Conservation (phyloP, 2,888 invertebrate genomes). For the Miltochrista miniata region DNA sequence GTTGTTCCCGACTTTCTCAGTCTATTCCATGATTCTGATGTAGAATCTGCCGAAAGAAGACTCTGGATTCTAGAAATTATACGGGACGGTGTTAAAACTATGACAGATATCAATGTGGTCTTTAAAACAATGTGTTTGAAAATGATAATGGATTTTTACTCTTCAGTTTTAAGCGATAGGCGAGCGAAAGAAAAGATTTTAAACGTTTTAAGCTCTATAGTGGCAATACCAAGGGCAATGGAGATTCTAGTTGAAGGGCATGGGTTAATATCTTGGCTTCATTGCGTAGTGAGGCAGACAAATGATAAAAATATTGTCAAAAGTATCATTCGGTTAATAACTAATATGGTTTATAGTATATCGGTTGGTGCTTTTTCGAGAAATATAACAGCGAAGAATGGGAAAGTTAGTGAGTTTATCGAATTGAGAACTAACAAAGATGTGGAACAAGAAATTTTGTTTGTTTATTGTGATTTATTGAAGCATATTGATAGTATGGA, state of each 20-base stretch:
- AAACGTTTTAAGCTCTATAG: constrained; percentile 84
- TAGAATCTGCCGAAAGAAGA: constrained; percentile 87
- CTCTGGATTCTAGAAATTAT: constrained; percentile 91
- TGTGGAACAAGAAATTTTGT: constrained; percentile 62
- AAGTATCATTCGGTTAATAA: constrained; percentile 50
- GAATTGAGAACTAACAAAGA: constrained; percentile 68
- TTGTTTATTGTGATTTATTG: constrained; percentile 55
- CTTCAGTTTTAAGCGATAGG: constrained; percentile 84
- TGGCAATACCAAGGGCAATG: constrained; percentile 85
- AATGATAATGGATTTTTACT: constrained; percentile 88
- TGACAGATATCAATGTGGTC: constrained; percentile 88
- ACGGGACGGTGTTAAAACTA: constrained; percentile 89
- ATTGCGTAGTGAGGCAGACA: constrained; percentile 54
- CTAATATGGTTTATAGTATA: constrained; percentile 59
- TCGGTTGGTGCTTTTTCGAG: constrained; percentile 54
- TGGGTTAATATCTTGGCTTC: constrained; percentile 89
- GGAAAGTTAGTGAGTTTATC: constrained; percentile 42
- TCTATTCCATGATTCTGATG: constrained; percentile 91
- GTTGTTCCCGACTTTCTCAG: constrained; percentile 95
- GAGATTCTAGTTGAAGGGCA: constrained; percentile 86
- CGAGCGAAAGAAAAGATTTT: constrained; percentile 87
- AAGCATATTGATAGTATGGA: constrained; percentile 53
- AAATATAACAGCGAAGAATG: constrained; percentile 43
- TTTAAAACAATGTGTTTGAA: constrained; percentile 90
- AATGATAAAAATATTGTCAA: constrained; percentile 54